A percentile compares a stretch with the other conserved stretches of the same genome.
phyloP scores from a whole-genome alignment of 2,113 vertebrate species.

The Apteryx mantelli region DNA sequence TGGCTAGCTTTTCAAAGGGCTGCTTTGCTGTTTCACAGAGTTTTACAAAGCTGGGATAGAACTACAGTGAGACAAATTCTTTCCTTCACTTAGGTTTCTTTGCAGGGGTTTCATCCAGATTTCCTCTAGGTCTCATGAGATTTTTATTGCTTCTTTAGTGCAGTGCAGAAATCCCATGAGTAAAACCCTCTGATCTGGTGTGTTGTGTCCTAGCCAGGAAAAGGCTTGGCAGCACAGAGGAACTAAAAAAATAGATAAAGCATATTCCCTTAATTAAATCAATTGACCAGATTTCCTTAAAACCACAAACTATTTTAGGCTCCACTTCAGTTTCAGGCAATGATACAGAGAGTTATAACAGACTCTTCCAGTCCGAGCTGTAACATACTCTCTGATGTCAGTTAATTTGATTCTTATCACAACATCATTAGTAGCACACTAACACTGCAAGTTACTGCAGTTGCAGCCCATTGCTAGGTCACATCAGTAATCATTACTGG shows the following conservation, averaged over 20 bases:
- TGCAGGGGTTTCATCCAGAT: background rate
- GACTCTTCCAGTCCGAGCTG: background rate
- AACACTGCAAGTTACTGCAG: background rate
- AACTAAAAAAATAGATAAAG: background rate
- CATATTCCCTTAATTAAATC: constrained; percentile 36
- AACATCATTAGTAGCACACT: background rate
- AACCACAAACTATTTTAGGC: constrained; percentile 6
- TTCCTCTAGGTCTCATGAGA: background rate
- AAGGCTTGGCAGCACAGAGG: background rate
- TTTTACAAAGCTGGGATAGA: background rate
- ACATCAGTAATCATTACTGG: background rate
- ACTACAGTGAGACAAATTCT: background rate
- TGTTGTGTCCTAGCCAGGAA: background rate
- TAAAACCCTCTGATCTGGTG: constrained; percentile 3
- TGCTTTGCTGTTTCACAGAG: background rate
- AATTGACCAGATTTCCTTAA: constrained; percentile 21
- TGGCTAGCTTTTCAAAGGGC: background rate
- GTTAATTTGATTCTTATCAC: background rate
- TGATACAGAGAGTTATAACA: background rate
- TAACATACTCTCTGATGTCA: background rate
- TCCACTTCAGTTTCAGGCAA: background rate
- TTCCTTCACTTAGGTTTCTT: background rate
- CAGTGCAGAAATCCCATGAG: background rate
- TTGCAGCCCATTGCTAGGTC: background rate
- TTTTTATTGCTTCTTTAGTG: background rate